Base-by-base conservation (phyloP, 1,140 invertebrate species). In the Drosophila ficusphila region DNA sequence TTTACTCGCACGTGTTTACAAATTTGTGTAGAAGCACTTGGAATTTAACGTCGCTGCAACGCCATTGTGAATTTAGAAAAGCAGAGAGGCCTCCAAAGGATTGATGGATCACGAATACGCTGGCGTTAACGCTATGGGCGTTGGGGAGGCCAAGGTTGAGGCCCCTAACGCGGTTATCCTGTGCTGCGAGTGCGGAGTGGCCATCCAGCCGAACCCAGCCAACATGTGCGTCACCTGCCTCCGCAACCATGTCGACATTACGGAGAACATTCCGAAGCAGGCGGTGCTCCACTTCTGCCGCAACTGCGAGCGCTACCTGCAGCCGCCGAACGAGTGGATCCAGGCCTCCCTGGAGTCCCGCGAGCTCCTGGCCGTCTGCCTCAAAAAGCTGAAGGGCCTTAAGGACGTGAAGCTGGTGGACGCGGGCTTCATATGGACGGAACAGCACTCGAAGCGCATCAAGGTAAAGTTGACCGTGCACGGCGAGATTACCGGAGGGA, bases 381-480 rank as follows among this genome's bases (percentile, higher is more conserved):
- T 99, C 3, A 98, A 99, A 90, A 97, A 96, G 90, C 92, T 99
- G 0, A 99, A 98, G 92, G 97, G 97, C 3, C 92, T 99, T 0
- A 97, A 96, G 76, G 95, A 96, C 91, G 96, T 99, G 0, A 96
- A 96, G 90, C 92, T 99, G 4, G 93, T 99, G 38, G 98, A 99
- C 94, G 99, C 99, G 47, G 95, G 95, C 4, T 99, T 99, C 93
- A 94, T 99, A 3, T 99, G 99, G 98, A 99, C 99, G 27, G 99
- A 99, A 90, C 98, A 99, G 54, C 99, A 99, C 94, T 99, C 98
- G 0, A 98, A 98, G 92, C 94, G 99, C 62, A 95, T 99, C 21
- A 99, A 99, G 93, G 95, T 99, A 0, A 99, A 99, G 93, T 90
- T 99, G 46, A 98, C 97, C 3, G 95, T 99, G n/a, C 98, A 99